Percentiles rank a stretch among this genome's conserved stretches.
phyloP scores from a whole-genome alignment of 2,797 vertebrate genomes.

The Acipenser ruthenus region DNA sequence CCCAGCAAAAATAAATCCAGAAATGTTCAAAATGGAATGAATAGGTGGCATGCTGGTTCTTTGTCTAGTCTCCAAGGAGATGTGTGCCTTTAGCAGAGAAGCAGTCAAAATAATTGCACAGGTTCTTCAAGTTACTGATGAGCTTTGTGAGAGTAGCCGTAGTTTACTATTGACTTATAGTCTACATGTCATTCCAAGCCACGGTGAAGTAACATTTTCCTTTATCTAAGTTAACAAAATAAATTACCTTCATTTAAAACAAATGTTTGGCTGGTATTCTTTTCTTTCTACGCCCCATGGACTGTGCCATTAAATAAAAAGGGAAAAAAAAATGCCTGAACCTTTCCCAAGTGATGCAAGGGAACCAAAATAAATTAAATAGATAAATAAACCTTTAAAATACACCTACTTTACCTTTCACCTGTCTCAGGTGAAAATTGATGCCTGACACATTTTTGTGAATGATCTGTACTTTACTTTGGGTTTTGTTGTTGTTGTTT shows the following conservation, averaged over 20 bases:
- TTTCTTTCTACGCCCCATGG: not conserved
- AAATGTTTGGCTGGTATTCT: constrained; percentile 5
- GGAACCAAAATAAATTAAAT: too few relatives aligned
- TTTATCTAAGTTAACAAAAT: constrained; percentile 6
- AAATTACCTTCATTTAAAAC: constrained; percentile 7
- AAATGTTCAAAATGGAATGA: constrained; percentile 7
- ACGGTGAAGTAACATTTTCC: not conserved
- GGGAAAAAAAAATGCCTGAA: not conserved
- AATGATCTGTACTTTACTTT: too few relatives aligned
- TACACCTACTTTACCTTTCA: too few relatives aligned
- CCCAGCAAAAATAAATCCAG: constrained; percentile 7
- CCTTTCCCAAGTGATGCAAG: too few relatives aligned
- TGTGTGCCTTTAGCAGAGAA: constrained; percentile 2
- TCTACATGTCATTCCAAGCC: constrained; percentile 2
- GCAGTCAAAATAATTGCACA: constrained; percentile 5
- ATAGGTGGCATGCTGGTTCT: constrained; percentile 6
- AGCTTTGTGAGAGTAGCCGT: not conserved
- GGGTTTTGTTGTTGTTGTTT: too few relatives aligned
- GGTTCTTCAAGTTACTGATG: not conserved
- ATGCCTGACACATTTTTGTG: too few relatives aligned
- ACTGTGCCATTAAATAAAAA: not conserved
- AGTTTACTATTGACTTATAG: constrained; percentile 7
- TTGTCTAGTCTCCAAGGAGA: constrained; percentile 7
- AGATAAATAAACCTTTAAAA: too few relatives aligned
- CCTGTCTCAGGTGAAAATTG: too few relatives aligned